Evolutionary conservation across 2,113 vertebrate species (phyloP), one percentile per base, ranked within the genome.

Genomic region (Syngnathus floridae): DNA sequence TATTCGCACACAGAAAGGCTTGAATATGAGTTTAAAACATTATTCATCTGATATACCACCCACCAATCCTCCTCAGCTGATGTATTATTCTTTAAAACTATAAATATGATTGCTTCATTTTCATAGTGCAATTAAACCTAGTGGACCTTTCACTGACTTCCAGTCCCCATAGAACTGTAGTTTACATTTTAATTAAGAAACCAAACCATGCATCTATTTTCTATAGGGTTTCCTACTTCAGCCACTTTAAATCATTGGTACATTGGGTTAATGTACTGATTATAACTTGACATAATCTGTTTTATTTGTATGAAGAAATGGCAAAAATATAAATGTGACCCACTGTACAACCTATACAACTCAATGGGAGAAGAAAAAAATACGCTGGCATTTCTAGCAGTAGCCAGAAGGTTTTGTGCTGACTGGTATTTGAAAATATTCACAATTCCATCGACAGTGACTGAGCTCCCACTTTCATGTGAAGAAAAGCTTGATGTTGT

Each of bases 1-100:
- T 65, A 82, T 82, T 76, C 73, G 67, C 69, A 78, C 71, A 63
- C 64, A 73, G 70, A 81, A 66, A 79, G 60, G 62, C 55, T 41
- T 61, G 59, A 65, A 68, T 72, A 74, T 77, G 69, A 76, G 69
- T 65, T 62, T 61, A 40, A 66, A 67, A 75, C 65, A 81, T 73
- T 77, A 63, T 72, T 62, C 75, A 54, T 82, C 72, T 82, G 77
- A 66, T 57, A 71, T 63, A 31, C 26, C 26, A 31, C 2, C 26
- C 26, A 31, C 26, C 26, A 31, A 31, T 3, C 26, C 26, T 3
- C 26, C 26, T 31, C 26, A 65, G 37, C 60, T 52, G 0, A 41
- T 45, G 62, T 72, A 60, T 71, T 81, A 64, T 77, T 80, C 78
- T 65, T 73, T 63, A 64, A 66, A 71, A 73, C 38, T 69, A 75